Base-by-base conservation (phyloP, 2,888 invertebrate species). In the Unio delphinus region DNA sequence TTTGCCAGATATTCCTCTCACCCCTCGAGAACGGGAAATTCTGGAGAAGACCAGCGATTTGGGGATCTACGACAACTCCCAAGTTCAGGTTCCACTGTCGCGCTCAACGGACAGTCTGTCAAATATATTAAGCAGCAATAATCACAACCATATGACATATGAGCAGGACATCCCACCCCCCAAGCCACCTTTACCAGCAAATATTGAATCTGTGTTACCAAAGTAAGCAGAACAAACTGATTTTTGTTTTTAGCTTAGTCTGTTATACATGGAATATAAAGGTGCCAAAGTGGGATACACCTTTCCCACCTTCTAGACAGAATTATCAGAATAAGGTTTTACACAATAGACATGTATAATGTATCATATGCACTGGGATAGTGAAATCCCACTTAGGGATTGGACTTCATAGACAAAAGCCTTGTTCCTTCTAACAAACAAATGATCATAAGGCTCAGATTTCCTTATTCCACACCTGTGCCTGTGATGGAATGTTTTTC, bases 171-270 rank as follows among this genome's bases (percentile, higher is more conserved):
- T 85, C 90, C 95, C 95, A 72, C 95, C 96, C 71, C 96, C 96
- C 18, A 96, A 97, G 91, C 96, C 97, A 64, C 96, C 96, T 67
- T 92, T 96, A 83, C 96, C 96, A 69, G 93, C 93, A 54, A 82
- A 80, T 66, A 78, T 75, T 64, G 78, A 76, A 65, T 69, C 78
- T 55, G 70, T 81, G 28, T 64, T 83, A 70, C 80, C 79, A 70
- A 80, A 77, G 81, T 81, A 75, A 74, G 76, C 68, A 58, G 7
- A 57, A 20, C 5, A n/a, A 54, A 30, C 23, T 20, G 30, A 26
- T 30, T 57, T 45, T 54, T 55, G 54, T 23, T 23, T 57, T 57
- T n/a, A 3, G 57, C 20, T 28, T 23, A 17, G 20, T 34, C 23
- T 68, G 1, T n/a, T 30, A 18, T 55, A 30, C 57, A 55, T 28